These are phyloP conservation scores for Zygogramma bicolorata DNA, from an alignment of 2,888 invertebrate species.

Conservation along the genomic window DNA sequence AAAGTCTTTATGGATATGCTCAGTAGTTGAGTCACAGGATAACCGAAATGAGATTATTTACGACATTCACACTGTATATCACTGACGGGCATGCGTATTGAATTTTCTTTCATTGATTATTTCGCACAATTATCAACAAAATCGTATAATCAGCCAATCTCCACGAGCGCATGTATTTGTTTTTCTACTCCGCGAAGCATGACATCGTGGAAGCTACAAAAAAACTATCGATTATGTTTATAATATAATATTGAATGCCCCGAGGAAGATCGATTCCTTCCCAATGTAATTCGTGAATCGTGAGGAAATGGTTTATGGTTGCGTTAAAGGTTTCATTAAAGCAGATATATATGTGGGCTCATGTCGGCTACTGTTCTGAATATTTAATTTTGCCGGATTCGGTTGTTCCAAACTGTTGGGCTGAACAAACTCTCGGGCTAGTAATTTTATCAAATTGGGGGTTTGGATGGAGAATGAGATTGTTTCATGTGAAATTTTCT, in stretches of 20 bases:
- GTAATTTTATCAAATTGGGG: too few relatives aligned
- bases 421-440: too few relatives aligned
- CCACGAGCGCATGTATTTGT: constrained; percentile 8
- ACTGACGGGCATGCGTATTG: too few relatives aligned
- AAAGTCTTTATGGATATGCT: too few relatives aligned
- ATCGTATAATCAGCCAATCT: constrained; percentile 2
- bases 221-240: constrained; percentile 20
- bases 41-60: too few relatives aligned
- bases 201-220: constrained; percentile 7
- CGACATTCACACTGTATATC: too few relatives aligned
- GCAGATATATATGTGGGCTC: constrained; percentile 36
- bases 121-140: background rate
- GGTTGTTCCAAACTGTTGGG: background rate
- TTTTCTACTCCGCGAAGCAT: constrained; percentile 15
- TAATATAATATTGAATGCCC: constrained; percentile 31
- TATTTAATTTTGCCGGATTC: constrained; percentile 26
- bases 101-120: too few relatives aligned
- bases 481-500: too few relatives aligned
- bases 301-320: constrained; percentile 40
- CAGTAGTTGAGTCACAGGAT: too few relatives aligned
- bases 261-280: constrained; percentile 38
- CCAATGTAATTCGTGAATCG: constrained; percentile 39
- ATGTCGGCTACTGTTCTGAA: constrained; percentile 38
- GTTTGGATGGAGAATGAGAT: too few relatives aligned
- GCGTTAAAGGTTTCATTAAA: constrained; percentile 38